These are phyloP conservation scores for Drosophila orena DNA, from an alignment of 1,140 invertebrate species.

Conservation along the genomic window DNA sequence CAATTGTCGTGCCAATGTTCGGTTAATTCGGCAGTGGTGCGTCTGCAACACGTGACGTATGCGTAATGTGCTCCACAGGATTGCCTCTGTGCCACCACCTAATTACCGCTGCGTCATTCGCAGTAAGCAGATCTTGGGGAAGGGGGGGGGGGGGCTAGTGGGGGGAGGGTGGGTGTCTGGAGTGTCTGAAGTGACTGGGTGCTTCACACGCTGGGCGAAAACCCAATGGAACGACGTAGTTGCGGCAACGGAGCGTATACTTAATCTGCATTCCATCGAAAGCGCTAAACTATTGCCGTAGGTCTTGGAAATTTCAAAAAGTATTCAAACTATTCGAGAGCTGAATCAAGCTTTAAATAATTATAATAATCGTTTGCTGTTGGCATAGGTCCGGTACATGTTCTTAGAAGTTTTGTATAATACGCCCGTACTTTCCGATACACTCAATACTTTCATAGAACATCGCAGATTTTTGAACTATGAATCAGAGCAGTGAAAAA, in stretches of 20 bases:
- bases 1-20: background rate
- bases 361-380: conserved; percentile 10
- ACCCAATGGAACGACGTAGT: conserved; percentile 23
- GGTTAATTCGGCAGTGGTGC: conserved; percentile 49
- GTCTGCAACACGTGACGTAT: conserved; percentile 76
- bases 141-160: background rate
- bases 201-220: conserved; percentile 19
- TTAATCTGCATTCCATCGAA: conserved; percentile 10
- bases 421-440: background rate
- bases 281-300: conserved; percentile 16
- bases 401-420: background rate
- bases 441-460: background rate
- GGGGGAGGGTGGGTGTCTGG: background rate
- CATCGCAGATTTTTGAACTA: background rate
- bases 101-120: conserved; percentile 36
- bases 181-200: background rate
- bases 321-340: conserved; percentile 15
- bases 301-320: conserved; percentile 26
- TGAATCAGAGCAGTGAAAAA: background rate
- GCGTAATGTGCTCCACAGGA: conserved; percentile 50
- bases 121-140: conserved; percentile 24
- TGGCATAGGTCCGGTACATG: conserved; percentile 23
- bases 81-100: conserved; percentile 27
- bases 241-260: conserved; percentile 27
- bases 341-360: background rate